Evolutionary conservation across 2,797 vertebrate genomes (phyloP).

Genomic region (Podarcis lilfordi): DNA sequence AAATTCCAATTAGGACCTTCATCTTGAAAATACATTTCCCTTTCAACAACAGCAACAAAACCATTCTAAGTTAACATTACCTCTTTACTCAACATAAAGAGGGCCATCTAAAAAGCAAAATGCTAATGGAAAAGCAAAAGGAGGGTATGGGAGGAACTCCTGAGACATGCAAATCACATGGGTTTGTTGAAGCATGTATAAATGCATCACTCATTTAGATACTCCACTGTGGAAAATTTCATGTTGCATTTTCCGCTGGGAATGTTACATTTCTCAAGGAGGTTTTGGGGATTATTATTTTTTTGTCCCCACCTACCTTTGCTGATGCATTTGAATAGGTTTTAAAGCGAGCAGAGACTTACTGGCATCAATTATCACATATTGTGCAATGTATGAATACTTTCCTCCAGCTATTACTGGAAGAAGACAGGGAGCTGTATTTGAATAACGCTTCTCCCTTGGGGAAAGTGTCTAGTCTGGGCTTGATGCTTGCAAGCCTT

Average conservation of each 20-base stretch:
- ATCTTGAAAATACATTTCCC: background rate
- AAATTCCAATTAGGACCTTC: background rate
- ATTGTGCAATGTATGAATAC: constrained; percentile 5
- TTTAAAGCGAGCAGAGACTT: constrained; percentile 31
- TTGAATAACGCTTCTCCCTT: constrained; percentile 21
- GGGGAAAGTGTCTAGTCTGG: constrained; percentile 18
- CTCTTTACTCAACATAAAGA: background rate
- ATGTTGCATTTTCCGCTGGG: background rate
- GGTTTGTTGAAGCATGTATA: background rate
- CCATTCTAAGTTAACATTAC: background rate
- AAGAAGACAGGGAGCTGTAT: constrained; percentile 20
- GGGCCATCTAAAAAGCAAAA: background rate
- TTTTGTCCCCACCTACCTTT: background rate
- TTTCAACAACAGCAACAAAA: background rate
- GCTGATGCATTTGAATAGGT: background rate
- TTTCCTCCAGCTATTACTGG: constrained; percentile 38
- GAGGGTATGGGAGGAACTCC: background rate
- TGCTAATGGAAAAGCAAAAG: background rate
- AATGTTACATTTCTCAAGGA: background rate
- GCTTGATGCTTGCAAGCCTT: constrained; percentile 17
- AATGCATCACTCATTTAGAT: background rate
- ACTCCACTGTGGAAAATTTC: background rate
- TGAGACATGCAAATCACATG: background rate
- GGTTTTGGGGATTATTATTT: background rate
- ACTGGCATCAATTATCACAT: constrained; percentile 32